These are phyloP conservation scores for Pseudorasbora parva DNA, from an alignment of 2,113 vertebrate genomes.

Conservation along the genomic window DNA sequence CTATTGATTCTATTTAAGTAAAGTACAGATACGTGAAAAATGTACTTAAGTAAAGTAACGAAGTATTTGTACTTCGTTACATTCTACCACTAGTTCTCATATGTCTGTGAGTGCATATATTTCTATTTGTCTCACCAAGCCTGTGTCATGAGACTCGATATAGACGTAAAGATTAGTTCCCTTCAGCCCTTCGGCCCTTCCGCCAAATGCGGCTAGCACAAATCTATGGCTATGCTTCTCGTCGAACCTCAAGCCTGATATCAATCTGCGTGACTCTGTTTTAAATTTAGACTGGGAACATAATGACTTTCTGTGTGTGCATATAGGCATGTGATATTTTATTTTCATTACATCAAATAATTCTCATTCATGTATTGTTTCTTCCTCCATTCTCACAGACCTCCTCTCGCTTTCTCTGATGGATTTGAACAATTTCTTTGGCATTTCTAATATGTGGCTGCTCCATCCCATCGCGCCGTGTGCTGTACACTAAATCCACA, in stretches of 20 bases:
- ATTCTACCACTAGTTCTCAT: no score
- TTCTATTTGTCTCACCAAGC: conserved; percentile 11
- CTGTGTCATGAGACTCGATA: conserved; percentile 18
- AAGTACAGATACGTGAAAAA: no score
- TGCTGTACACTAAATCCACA: conserved; percentile 49
- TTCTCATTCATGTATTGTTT: conserved; percentile 7
- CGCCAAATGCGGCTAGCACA: conserved; percentile 38
- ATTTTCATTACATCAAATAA: conserved; percentile 9
- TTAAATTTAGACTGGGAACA: conserved; percentile 21
- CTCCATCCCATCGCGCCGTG: neutral
- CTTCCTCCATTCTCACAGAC: neutral
- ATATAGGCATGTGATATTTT: conserved; percentile 27
- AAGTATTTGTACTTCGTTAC: no score
- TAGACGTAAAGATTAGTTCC: conserved; percentile 41
- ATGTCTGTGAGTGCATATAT: neutral
- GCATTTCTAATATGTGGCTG: conserved; percentile 34
- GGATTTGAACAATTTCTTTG: conserved; percentile 34
- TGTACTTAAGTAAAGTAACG: no score
- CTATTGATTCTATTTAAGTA: no score
- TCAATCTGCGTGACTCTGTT: neutral
- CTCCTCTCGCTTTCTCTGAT: conserved; percentile 15
- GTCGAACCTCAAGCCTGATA: conserved; percentile 45
- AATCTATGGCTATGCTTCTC: conserved; percentile 43
- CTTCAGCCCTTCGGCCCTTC: conserved; percentile 50
- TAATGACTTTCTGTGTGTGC: conserved; percentile 30